phyloP scores from a whole-genome alignment of 2,888 invertebrate species.

The Volucella bombylans region DNA sequence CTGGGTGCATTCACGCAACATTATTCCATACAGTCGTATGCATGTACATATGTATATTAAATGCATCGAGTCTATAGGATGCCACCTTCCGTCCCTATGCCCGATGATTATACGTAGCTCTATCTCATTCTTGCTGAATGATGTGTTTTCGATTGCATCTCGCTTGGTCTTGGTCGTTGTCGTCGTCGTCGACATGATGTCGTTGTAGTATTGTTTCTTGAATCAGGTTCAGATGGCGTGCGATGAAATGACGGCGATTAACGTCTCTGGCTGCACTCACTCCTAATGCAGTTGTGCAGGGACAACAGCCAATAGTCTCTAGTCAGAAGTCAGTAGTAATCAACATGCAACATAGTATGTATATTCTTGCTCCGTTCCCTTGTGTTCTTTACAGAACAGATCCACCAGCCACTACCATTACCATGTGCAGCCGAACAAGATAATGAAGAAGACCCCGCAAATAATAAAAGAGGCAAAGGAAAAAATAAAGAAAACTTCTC shows the following conservation, averaged over 20 bases:
- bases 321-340: no score
- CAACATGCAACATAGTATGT: constrained; percentile 4
- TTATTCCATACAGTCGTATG: not conserved
- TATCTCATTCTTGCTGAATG: constrained; percentile 49
- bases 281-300: constrained; percentile 59
- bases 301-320: not conserved
- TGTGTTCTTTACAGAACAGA: constrained; percentile 13
- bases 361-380: constrained; percentile 8
- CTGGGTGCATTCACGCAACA: constrained; percentile 67
- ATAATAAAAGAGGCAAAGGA: constrained; percentile 15
- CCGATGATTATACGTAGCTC: not conserved
- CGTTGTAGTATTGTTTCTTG: constrained; percentile 1
- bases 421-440: constrained; percentile 59
- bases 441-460: constrained; percentile 53
- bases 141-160: constrained; percentile 39
- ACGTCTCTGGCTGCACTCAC: constrained; percentile 30
- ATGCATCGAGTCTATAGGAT: not conserved
- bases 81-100: not conserved
- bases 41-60: not conserved
- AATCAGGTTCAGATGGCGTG: constrained; percentile 19
- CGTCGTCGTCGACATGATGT: no score
- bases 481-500: constrained; percentile 11
- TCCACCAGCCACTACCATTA: not conserved
- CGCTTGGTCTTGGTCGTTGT: constrained; percentile 14
- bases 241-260: constrained; percentile 24